Evolutionary conservation across 2,888 invertebrate species (phyloP), one percentile per base, ranked within the genome.

Genomic region (Parochlus steinenii): DNA sequence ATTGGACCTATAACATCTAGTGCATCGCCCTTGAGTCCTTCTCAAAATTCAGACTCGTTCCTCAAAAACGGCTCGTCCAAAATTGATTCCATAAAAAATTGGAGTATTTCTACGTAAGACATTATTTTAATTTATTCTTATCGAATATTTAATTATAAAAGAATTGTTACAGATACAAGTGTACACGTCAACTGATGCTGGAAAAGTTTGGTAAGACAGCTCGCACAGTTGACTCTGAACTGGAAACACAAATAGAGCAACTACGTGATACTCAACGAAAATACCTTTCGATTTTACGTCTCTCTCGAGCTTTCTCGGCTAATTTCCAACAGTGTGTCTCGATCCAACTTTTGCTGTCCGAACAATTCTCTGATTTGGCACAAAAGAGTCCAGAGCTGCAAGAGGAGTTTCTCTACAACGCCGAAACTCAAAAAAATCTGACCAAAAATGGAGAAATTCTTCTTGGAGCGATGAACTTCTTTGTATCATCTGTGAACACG

Each of bases 61-160:
- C 57, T 76, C 37, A 71, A 74, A 37, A 66, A 71, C 3, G 65
- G 71, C n/a, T 69, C 76, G 15, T 81, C 85, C 29, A 82, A 89
- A 57, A 77, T 97, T 51, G 95, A 95, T 56, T 76, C 81, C 39
- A 65, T 97, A 42, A 87, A 83, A 55, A 89, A 83, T 54, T 98
- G 97, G 97, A 87, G 93, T 42, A 85, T 97, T 52, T 92, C 92
- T 40, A 95, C 95, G n/a, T n/a, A n/a, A n/a, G n/a, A n/a, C n/a
- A n/a, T n/a, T n/a, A n/a, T n/a, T n/a, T n/a, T n/a, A n/a, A n/a
- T n/a, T n/a, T n/a, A n/a, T n/a, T n/a, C n/a, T n/a, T n/a, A n/a
- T n/a, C n/a, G n/a, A n/a, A n/a, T n/a, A n/a, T n/a, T n/a, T n/a
- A n/a, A n/a, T n/a, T n/a, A n/a, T n/a, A n/a, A n/a, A n/a, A n/a